These are phyloP conservation scores for Chymomyza fuscimana DNA, from an alignment of 2,888 invertebrate species.

Conservation along the genomic window DNA sequence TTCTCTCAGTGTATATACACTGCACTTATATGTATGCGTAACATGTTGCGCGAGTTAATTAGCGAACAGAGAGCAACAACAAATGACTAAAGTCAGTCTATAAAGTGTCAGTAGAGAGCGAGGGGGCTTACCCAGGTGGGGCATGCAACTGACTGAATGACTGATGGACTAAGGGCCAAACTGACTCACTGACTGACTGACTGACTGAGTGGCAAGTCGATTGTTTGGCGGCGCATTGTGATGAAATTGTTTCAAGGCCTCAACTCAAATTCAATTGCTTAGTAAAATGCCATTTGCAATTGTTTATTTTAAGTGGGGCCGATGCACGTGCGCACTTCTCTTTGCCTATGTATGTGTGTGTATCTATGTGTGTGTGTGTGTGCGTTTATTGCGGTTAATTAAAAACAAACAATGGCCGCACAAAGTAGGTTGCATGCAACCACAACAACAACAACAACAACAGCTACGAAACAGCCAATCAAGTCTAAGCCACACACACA, in stretches of 20 bases:
- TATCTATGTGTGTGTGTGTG: constrained; percentile 30
- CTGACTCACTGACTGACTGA: constrained; percentile 44
- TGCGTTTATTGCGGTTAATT: constrained; percentile 73
- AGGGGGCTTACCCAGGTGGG: background rate
- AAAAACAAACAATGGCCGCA: constrained; percentile 74
- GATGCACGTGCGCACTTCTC: constrained; percentile 39
- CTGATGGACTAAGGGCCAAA: background rate
- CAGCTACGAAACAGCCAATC: constrained; percentile 53
- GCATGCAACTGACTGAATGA: background rate
- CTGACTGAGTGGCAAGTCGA: constrained; percentile 17
- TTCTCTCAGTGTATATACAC: background rate
- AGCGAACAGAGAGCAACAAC: constrained; percentile 34
- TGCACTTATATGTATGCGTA: background rate
- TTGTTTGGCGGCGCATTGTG: constrained; percentile 19
- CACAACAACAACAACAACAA: constrained; percentile 29
- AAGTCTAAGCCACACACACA: constrained; percentile 54
- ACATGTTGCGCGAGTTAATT: constrained; percentile 70
- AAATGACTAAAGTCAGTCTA: background rate
- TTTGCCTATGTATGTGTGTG: constrained; percentile 19
- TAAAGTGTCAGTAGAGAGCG: background rate
- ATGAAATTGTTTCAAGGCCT: constrained; percentile 73
- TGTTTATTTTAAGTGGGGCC: constrained; percentile 70
- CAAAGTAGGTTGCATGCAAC: constrained; percentile 64
- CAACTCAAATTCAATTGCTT: constrained; percentile 66
- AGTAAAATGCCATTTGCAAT: constrained; percentile 68